Conservation (phyloP, 2,113 vertebrate species). For the Chloroceryle aenea region DNA sequence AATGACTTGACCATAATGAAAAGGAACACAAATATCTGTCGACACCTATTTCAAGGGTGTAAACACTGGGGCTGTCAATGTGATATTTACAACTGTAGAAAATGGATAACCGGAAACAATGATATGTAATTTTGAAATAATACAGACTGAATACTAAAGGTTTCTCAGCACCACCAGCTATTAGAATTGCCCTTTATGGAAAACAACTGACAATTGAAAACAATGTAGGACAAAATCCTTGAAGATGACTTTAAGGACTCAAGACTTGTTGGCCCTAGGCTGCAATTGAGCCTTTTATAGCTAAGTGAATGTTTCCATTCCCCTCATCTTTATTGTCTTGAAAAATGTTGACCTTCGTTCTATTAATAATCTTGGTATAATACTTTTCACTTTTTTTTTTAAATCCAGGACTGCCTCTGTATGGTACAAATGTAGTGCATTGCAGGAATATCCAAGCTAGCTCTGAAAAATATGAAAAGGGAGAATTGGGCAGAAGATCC, state of each 20-base stretch:
- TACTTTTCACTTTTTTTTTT: background rate
- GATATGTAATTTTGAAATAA: background rate
- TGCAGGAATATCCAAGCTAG: background rate
- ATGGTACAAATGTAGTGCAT: background rate
- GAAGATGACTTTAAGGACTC: background rate
- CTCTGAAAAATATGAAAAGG: background rate
- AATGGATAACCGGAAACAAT: conserved; percentile 7
- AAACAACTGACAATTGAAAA: background rate
- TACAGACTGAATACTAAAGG: background rate
- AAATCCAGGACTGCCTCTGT: background rate
- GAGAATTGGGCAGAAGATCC: background rate
- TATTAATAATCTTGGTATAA: background rate
- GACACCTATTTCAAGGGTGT: background rate
- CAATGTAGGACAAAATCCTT: background rate
- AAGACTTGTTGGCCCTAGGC: background rate
- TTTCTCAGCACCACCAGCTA: background rate
- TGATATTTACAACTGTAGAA: background rate
- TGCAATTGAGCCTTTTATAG: background rate
- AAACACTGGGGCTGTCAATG: background rate
- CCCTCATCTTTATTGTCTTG: background rate
- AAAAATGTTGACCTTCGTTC: background rate
- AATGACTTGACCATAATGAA: background rate
- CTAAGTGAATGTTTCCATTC: background rate
- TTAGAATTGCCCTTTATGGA: background rate
- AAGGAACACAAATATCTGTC: background rate